A percentile compares a stretch with the other conserved stretches of the same genome.
phyloP scores from a whole-genome alignment of 2,797 vertebrate genomes.

The Xenops minutus region DNA sequence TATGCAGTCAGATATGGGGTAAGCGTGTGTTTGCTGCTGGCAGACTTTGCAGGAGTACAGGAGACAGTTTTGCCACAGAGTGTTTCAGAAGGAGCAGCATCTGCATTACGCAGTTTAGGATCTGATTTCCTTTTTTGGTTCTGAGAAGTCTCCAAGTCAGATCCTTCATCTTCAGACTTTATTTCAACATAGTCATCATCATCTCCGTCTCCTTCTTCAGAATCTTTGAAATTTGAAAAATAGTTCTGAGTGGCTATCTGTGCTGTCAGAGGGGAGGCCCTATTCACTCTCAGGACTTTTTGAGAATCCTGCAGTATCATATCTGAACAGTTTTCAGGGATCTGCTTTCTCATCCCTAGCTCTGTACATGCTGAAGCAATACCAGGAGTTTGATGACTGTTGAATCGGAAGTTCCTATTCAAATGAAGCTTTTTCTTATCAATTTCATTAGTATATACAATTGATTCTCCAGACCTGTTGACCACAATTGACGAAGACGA shows the following conservation, averaged over 20 bases:
- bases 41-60: slow-evolving; percentile 74
- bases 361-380: background rate
- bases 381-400: slow-evolving; percentile 14
- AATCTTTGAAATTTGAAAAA: slow-evolving; percentile 94
- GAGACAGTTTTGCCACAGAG: slow-evolving; percentile 21
- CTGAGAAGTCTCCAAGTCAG: slow-evolving; percentile 53
- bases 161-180: slow-evolving; percentile 92
- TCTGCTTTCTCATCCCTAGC: slow-evolving; percentile 70
- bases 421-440: slow-evolving; percentile 70
- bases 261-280: slow-evolving; percentile 80
- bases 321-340: slow-evolving; percentile 78
- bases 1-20: slow-evolving; percentile 72
- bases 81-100: background rate
- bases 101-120: background rate
- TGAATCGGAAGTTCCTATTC: slow-evolving; percentile 61
- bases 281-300: slow-evolving; percentile 89
- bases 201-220: slow-evolving; percentile 83
- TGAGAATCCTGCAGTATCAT: slow-evolving; percentile 92
- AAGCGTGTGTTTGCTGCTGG: slow-evolving; percentile 43
- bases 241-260: slow-evolving; percentile 92
- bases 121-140: slow-evolving; percentile 32
- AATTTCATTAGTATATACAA: slow-evolving; percentile 61
- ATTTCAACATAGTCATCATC: slow-evolving; percentile 98
- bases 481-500: slow-evolving; percentile 79
- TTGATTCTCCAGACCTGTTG: slow-evolving; percentile 70